A percentile compares a stretch with the other conserved stretches of the same genome.
These are phyloP conservation scores for Cyprinodon diabolis DNA, from an alignment of 2,797 vertebrate species.

Conservation along the genomic window DNA sequence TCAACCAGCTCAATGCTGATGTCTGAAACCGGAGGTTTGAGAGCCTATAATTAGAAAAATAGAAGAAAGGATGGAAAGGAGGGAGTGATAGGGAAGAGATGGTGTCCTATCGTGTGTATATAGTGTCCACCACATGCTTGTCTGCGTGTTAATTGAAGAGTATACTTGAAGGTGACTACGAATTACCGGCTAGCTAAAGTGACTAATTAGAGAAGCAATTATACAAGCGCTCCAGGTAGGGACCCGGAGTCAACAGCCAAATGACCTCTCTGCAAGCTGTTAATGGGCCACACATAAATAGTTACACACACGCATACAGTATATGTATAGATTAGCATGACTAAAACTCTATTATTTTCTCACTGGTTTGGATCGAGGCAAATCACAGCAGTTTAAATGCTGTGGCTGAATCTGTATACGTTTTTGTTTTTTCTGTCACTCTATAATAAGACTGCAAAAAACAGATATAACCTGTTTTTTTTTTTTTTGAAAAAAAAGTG, in stretches of 20 bases:
- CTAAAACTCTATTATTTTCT: slow-evolving; percentile 29
- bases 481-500: too few species aligned
- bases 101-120: slow-evolving; percentile 30
- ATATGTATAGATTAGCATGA: slow-evolving; percentile 5
- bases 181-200: slow-evolving; percentile 74
- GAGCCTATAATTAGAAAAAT: slow-evolving; percentile 65
- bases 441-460: too few species aligned
- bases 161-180: slow-evolving; percentile 76
- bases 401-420: too few species aligned
- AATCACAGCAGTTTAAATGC: background rate
- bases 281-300: slow-evolving; percentile 53
- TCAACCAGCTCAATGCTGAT: slow-evolving; percentile 47
- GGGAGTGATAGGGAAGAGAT: slow-evolving; percentile 34
- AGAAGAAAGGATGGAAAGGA: slow-evolving; percentile 61
- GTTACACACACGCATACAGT: slow-evolving; percentile 5
- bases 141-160: slow-evolving; percentile 69
- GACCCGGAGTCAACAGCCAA: slow-evolving; percentile 71
- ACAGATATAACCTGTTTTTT: too few species aligned
- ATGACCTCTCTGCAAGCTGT: slow-evolving; percentile 69
- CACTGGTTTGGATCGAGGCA: slow-evolving; percentile 20
- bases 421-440: background rate
- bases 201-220: slow-evolving; percentile 80
- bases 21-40: slow-evolving; percentile 47
- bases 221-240: slow-evolving; percentile 67
- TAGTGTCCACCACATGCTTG: slow-evolving; percentile 12